phyloP scores from a whole-genome alignment of 2,797 vertebrate genomes.

The Xiphorhynchus erythropygius region DNA sequence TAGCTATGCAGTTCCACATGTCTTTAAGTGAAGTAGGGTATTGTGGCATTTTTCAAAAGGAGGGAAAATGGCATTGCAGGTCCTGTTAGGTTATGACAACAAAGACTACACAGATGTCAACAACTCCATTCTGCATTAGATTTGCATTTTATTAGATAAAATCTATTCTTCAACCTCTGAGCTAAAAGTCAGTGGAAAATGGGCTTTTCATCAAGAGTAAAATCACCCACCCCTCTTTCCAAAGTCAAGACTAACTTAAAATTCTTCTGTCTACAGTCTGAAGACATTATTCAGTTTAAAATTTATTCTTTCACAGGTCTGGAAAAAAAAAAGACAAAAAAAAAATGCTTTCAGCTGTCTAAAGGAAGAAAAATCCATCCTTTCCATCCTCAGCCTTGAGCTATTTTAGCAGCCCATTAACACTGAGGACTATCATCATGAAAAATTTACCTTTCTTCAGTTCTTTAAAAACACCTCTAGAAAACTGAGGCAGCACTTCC shows the following conservation, averaged over 20 bases:
- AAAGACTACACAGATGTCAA: neutral
- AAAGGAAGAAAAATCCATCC: neutral
- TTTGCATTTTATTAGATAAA: neutral
- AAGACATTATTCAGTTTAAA: neutral
- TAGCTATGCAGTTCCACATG: neutral
- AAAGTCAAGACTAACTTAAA: neutral
- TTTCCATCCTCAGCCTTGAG: neutral
- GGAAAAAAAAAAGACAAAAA: neutral
- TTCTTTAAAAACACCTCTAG: neutral
- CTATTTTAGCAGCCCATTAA: neutral
- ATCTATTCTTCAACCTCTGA: neutral
- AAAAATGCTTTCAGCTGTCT: neutral
- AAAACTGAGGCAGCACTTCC: neutral
- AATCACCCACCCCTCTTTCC: neutral
- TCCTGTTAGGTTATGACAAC: neutral
- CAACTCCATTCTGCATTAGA: neutral
- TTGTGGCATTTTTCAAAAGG: neutral
- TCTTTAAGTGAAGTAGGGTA: neutral
- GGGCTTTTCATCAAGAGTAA: neutral
- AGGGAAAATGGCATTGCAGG: neutral
- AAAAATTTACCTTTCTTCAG: neutral
- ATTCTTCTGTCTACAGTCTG: neutral
- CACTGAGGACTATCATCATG: neutral
- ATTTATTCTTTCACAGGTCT: neutral
- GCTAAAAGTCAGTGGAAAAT: neutral